phyloP scores from a whole-genome alignment of 92 coral and sea anemone genomes.

The Bergia puertoricense region DNA sequence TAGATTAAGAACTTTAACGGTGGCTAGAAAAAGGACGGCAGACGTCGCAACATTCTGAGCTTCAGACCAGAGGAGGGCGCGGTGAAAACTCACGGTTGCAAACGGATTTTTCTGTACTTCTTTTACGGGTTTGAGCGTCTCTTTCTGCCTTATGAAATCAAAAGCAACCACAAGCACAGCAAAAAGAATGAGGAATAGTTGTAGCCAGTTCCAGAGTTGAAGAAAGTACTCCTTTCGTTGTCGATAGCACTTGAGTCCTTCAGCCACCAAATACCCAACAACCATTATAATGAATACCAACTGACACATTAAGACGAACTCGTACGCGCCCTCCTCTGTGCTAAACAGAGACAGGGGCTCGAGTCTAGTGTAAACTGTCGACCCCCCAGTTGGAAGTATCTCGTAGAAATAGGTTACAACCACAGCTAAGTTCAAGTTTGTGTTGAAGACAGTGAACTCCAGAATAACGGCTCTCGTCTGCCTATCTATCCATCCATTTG shows the following conservation, averaged over 20 bases:
- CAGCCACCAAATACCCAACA: conserved; percentile 27
- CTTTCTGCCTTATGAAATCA: conserved; percentile 38
- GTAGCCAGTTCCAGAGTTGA: conserved; percentile 52
- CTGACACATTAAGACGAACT: conserved; percentile 50
- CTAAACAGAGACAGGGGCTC: conserved; percentile 50
- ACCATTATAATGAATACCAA: conserved; percentile 51
- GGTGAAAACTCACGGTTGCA: conserved; percentile 48
- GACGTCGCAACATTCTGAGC: conserved; percentile 46
- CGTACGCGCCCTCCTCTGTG: conserved; percentile 46
- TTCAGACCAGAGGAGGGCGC: conserved; percentile 39
- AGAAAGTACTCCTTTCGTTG: conserved; percentile 34
- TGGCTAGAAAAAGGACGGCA: conserved; percentile 49
- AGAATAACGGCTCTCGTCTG: conserved; percentile 50
- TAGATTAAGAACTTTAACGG: conserved; percentile 48
- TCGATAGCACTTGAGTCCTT: conserved; percentile 38
- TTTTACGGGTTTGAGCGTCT: conserved; percentile 27
- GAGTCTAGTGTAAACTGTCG: conserved; percentile 24
- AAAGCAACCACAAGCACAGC: conserved; percentile 38
- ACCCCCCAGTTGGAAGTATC: conserved; percentile 40
- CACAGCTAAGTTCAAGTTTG: conserved; percentile 45
- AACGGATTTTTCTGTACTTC: conserved; percentile 46
- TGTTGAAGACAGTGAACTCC: conserved; percentile 48
- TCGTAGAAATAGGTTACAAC: conserved; percentile 49
- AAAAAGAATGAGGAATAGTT: conserved; percentile 31
- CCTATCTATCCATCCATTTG: conserved; percentile 53